A percentile compares a stretch with the other conserved stretches of the same genome.
Conservation (phyloP, 2,888 invertebrate species). For the Eupsilia transversa region DNA sequence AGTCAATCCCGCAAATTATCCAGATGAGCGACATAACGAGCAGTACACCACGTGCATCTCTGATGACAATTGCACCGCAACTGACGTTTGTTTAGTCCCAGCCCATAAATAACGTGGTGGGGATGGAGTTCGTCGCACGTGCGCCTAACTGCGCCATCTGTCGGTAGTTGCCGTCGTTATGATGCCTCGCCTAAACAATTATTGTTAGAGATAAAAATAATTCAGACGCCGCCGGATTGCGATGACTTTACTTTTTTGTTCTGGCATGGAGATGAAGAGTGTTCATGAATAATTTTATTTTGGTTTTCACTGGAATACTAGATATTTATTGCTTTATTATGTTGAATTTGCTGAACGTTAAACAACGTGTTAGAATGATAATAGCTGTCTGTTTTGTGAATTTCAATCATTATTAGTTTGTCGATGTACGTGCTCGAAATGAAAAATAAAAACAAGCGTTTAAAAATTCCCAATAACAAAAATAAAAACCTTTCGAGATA, state of each 20-base stretch:
- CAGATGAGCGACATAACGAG: slow-evolving; percentile 1
- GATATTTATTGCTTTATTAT: slow-evolving; percentile 31
- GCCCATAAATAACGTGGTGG: slow-evolving; percentile 56
- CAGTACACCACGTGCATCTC: slow-evolving; percentile 1
- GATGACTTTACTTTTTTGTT: slow-evolving; percentile 44
- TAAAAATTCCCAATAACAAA: not conserved
- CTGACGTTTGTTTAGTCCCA: slow-evolving; percentile 35
- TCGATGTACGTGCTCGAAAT: slow-evolving; percentile 19
- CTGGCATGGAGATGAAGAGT: slow-evolving; percentile 19
- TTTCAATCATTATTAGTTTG: slow-evolving; percentile 15
- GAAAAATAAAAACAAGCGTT: not conserved
- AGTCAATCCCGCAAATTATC: not conserved
- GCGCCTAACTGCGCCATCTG: slow-evolving; percentile 63
- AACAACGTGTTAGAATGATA: not conserved
- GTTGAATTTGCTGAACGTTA: not conserved
- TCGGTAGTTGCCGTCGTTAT: slow-evolving; percentile 50
- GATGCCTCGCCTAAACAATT: slow-evolving; percentile 58
- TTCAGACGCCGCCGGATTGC: slow-evolving; percentile 48
- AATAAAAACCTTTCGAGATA: slow-evolving; percentile 2
- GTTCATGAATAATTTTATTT: slow-evolving; percentile 52
- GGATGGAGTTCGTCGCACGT: slow-evolving; percentile 60
- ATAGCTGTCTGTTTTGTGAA: not conserved
- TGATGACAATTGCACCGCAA: slow-evolving; percentile 39
- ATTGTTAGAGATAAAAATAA: slow-evolving; percentile 56
- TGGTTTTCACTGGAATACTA: slow-evolving; percentile 18